Conservation (phyloP, 2,888 invertebrate genomes). For the Ceraclea dissimilis region DNA sequence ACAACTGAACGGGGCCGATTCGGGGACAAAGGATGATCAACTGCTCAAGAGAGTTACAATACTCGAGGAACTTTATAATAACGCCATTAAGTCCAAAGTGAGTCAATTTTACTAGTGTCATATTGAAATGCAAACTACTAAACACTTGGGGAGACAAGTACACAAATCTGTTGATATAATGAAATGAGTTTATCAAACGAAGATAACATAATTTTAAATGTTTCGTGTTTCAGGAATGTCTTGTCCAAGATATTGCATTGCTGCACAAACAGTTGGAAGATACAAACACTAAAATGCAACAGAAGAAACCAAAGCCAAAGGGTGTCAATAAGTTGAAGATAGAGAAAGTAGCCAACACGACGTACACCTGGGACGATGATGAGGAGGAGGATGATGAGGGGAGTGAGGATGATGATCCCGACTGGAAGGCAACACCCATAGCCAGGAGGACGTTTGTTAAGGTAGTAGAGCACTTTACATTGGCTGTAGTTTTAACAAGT, state of each 20-base stretch:
- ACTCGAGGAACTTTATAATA: conserved; percentile 20
- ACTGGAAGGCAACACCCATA: conserved; percentile 60
- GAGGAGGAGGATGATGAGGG: conserved; percentile 35
- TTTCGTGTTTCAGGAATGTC: conserved; percentile 16
- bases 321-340: conserved; percentile 28
- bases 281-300: conserved; percentile 32
- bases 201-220: too few species aligned
- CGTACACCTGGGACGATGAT: conserved; percentile 30
- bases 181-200: too few species aligned
- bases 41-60: conserved; percentile 18
- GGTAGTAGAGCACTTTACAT: conserved; percentile 28
- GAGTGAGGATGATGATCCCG: conserved; percentile 52
- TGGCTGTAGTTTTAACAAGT: neutral
- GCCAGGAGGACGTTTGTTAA: conserved; percentile 31
- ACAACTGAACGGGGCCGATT: conserved; percentile 15
- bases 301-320: conserved; percentile 27
- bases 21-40: conserved; percentile 10
- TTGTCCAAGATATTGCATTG: conserved; percentile 30
- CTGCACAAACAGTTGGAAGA: conserved; percentile 38
- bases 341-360: conserved; percentile 19
- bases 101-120: too few species aligned
- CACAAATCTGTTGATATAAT: neutral
- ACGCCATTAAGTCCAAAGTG: conserved; percentile 18
- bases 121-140: too few species aligned
- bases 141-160: neutral